These are phyloP conservation scores for Microchrysa polita DNA, from an alignment of 2,888 invertebrate genomes.

Conservation along the genomic window DNA sequence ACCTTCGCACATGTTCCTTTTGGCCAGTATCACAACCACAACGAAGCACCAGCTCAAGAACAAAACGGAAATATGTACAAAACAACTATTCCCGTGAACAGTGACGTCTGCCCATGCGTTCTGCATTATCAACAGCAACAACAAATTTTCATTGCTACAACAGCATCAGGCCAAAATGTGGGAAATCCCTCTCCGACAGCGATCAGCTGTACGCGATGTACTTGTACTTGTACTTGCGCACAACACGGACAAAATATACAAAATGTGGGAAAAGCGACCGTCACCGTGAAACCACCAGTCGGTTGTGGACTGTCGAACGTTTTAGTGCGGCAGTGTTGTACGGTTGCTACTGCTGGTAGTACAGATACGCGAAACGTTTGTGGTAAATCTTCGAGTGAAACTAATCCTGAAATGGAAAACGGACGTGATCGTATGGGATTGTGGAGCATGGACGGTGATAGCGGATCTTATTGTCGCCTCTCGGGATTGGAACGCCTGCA, in stretches of 20 bases:
- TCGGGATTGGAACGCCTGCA: constrained; percentile 59
- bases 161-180: constrained; percentile 9
- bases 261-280: constrained; percentile 47
- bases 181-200: constrained; percentile 13
- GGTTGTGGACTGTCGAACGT: constrained; percentile 62
- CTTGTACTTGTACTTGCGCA: background rate
- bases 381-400: background rate
- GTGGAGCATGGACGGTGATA: constrained; percentile 59
- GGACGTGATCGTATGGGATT: constrained; percentile 59
- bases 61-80: constrained; percentile 56
- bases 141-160: constrained; percentile 53
- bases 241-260: constrained; percentile 30
- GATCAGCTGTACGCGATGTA: constrained; percentile 42
- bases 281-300: constrained; percentile 53
- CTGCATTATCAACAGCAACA: constrained; percentile 50
- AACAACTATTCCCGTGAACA: constrained; percentile 61
- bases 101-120: constrained; percentile 49
- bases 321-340: constrained; percentile 54
- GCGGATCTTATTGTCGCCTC: constrained; percentile 58
- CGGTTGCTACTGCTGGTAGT: constrained; percentile 52
- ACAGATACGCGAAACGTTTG: background rate
- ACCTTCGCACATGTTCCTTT: constrained; percentile 46
- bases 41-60: constrained; percentile 41
- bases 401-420: constrained; percentile 26
- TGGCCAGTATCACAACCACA: constrained; percentile 42